Base-by-base conservation (phyloP, 2,797 vertebrate genomes). In the Lophius americanus region DNA sequence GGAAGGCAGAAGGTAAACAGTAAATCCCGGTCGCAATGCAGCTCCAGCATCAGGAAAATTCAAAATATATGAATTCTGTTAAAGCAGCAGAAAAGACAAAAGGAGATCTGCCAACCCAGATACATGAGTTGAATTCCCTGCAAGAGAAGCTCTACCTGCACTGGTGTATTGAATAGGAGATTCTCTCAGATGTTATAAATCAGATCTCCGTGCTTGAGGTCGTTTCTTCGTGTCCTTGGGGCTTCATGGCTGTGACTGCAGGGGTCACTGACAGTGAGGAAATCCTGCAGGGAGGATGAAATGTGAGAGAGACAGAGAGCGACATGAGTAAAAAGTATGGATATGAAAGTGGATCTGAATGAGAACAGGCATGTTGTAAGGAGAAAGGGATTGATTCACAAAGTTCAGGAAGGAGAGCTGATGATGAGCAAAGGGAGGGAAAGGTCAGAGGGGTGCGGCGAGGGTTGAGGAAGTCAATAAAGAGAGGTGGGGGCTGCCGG, bases 151-250 rank as follows among this genome's bases (percentile, higher is more conserved):
- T 51, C 43, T n/a, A 33, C 39, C 56, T 41, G 58, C n/a, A 12
- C 10, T 38, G 47, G 39, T 66, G 52, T 32, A 59, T 51, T 37
- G 49, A n/a, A 75, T 56, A 61, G 53, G 35, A 73, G 72, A 64
- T 54, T 51, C 48, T 7, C 37, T 73, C 11, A 70, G 66, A 66
- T 60, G 76, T 61, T 64, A 67, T 60, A 67, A 66, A 74, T 64
- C 36, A 51, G 23, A 11, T 60, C 36, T 46, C 9, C 41, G 14
- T 65, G 51, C 35, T 41, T 52, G 59, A 11, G 14, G 39, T 67
- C 39, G 13, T 58, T 41, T 53, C 42, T 14, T 63, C 10, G 10
- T 73, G 48, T 38, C 60, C 39, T 49, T 67, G 43, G 32, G 63
- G 41, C 38, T n/a, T 47, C n/a, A 55, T 35, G 43, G n/a, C 39